phyloP scores from a whole-genome alignment of 2,797 vertebrate species.

The Iguana delicatissima region DNA sequence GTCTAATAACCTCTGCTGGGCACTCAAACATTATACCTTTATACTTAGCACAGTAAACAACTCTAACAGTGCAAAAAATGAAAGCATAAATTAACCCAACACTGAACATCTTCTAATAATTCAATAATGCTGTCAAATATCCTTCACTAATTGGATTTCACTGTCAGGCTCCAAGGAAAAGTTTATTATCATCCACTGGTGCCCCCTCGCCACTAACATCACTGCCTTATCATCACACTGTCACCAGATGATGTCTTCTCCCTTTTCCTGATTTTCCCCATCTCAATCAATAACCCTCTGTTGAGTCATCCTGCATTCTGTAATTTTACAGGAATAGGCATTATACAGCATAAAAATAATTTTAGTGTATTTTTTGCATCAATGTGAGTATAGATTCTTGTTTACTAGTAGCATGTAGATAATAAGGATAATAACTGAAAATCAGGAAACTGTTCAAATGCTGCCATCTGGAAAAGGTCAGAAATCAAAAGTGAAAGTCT shows the following conservation, averaged over 20 bases:
- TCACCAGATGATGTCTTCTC: neutral
- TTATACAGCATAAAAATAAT: neutral
- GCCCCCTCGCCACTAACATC: too few species aligned
- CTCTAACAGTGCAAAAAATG: neutral
- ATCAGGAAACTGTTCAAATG: neutral
- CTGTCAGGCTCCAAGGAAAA: neutral
- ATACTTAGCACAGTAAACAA: constrained; percentile 3
- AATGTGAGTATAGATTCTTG: neutral
- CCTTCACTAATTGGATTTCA: neutral
- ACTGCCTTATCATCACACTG: neutral
- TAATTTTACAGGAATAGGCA: neutral
- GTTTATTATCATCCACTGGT: neutral
- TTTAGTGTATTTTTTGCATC: neutral
- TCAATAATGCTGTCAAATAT: neutral
- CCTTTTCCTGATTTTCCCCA: neutral
- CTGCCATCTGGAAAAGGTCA: neutral
- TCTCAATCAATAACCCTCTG: neutral
- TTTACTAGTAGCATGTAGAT: too few species aligned
- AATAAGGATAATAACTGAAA: neutral
- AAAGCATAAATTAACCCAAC: neutral
- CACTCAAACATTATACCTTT: neutral
- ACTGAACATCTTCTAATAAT: neutral
- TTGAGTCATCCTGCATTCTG: neutral
- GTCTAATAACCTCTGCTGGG: neutral
- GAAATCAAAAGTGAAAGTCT: constrained; percentile 1